Conservation (phyloP, 2,888 invertebrate species). For the Odontocerum albicorne region DNA sequence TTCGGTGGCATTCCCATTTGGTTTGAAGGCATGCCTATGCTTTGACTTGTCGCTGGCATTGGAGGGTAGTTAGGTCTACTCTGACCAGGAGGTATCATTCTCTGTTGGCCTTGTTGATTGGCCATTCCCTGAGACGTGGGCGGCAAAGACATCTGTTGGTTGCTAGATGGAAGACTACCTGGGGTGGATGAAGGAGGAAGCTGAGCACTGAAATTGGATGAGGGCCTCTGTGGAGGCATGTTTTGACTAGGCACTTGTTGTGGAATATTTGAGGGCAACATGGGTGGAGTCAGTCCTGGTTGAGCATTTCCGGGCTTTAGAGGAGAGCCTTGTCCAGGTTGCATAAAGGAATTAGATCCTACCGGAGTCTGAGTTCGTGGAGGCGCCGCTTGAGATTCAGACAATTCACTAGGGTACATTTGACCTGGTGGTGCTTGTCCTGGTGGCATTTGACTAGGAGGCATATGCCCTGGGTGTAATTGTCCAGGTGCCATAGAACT, state of each 20-base stretch:
- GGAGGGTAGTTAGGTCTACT: constrained; percentile 17
- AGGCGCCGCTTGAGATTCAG: constrained; percentile 1
- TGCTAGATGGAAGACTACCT: constrained; percentile 14
- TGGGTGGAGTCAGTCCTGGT: neutral
- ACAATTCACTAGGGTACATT: constrained; percentile 23
- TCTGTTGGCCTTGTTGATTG: constrained; percentile 3
- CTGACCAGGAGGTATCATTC: neutral
- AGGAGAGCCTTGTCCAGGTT: too few species aligned
- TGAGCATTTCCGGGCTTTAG: neutral
- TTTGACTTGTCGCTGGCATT: constrained; percentile 4
- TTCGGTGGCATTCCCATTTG: constrained; percentile 3
- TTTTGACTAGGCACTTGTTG: constrained; percentile 10
- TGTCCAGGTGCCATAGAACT: constrained; percentile 12
- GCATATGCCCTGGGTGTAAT: constrained; percentile 15
- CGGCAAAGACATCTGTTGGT: constrained; percentile 1
- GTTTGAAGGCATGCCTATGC: too few species aligned
- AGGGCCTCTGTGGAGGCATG: constrained; percentile 12
- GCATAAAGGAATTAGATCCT: too few species aligned
- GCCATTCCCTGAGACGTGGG: constrained; percentile 24
- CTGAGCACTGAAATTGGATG: constrained; percentile 19
- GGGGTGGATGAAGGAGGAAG: constrained; percentile 29
- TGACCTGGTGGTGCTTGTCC: constrained; percentile 29
- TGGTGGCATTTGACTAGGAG: constrained; percentile 20
- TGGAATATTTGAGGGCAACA: neutral
- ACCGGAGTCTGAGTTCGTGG: neutral